Evolutionary conservation across 2,797 vertebrate genomes (phyloP), one percentile per base, ranked within the genome.

Genomic region (Decapterus maruadsi): DNA sequence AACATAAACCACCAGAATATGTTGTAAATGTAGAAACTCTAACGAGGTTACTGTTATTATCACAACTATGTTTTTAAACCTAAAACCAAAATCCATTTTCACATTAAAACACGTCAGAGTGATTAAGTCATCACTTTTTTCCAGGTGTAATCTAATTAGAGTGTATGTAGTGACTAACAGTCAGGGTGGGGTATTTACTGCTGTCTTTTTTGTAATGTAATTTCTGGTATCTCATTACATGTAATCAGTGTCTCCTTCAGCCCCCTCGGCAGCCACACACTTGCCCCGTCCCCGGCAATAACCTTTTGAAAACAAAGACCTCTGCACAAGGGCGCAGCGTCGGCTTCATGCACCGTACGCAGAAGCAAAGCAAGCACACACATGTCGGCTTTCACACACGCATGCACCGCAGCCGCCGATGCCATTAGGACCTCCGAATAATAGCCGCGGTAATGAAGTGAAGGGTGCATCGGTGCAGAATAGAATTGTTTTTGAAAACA

Each of bases 381-480:
- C 63, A 29, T 56, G 46, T 42, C 10, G 40, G 45, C 68, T 31
- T 60, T 76, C 61, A 66, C 76, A 74, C 72, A 59, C 22, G 31
- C 72, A 34, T 68, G 40, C 74, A 56, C 56, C 61, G 12, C 46
- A 56, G 20, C 80, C 76, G 45, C 64, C 4, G 42, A 73, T 54
- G 58, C 88, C 87, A 90, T 92, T 89, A 90, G 72, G 72, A 76
- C 67, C 43, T 66, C 64, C 4, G 54, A 84, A 85, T 89, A 90
- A 91, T 92, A 77, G 81, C 78, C 16, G 50, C 77, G 14, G 75
- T 92, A 90, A 94, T 91, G 87, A 92, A 88, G 85, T 82, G 82
- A 83, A 64, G 67, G 70, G 75, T 83, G 87, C 90, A 83, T 80
- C 75, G 7, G 82, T 75, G 84, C 90, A 77, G 78, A 88, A 90